Conservation (phyloP, 2,113 vertebrate species). For the Callorhinus ursinus region DNA sequence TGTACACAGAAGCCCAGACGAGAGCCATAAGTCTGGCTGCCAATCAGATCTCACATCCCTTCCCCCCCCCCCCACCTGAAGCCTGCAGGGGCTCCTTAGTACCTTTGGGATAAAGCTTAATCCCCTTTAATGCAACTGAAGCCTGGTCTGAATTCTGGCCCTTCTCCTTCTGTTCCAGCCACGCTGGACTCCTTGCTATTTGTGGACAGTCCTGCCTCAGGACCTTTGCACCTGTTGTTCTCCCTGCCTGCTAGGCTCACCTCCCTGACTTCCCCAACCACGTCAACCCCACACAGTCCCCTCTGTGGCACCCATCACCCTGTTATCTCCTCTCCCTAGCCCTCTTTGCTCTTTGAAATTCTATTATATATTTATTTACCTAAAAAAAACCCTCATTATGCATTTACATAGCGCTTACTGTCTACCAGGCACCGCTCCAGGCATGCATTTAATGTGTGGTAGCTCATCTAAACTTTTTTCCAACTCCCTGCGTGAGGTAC, state of each 20-base stretch:
- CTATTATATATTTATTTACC: not conserved
- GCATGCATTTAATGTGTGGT: not conserved
- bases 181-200: not conserved
- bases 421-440: not conserved
- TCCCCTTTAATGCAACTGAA: not conserved
- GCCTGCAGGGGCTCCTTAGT: not conserved
- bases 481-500: accelerated
- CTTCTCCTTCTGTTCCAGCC: not conserved
- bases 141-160: accelerated
- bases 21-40: accelerated
- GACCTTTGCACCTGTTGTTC: not conserved
- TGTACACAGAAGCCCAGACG: too few relatives aligned
- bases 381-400: not conserved
- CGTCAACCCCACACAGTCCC: not conserved
- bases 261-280: not conserved
- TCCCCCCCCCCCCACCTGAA: not conserved
- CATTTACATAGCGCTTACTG: not conserved
- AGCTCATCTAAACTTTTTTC: not conserved
- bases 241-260: not conserved
- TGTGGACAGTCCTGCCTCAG: not conserved
- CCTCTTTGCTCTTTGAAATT: not conserved
- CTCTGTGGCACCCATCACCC: not conserved
- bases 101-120: not conserved
- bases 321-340: not conserved
- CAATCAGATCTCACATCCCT: not conserved